Conservation (phyloP, 2,797 vertebrate species). For the Pseudochromis fuscus region DNA sequence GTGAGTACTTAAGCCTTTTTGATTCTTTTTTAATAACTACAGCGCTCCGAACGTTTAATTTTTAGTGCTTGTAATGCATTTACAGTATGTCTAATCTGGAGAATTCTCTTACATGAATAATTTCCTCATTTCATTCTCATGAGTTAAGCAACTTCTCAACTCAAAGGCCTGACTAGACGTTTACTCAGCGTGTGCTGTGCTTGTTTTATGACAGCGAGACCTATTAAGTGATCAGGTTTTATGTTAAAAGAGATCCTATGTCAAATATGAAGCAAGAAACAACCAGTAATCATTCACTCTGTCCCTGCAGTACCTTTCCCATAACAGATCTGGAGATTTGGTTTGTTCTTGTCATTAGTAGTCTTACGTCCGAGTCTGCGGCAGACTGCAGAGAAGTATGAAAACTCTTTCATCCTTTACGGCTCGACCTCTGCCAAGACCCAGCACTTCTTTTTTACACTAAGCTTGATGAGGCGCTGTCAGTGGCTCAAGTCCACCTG, state of each 20-base stretch:
- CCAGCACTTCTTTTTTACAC: conserved; percentile 35
- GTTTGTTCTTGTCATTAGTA: conserved; percentile 65
- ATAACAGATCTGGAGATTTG: conserved; percentile 38
- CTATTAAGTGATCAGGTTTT: conserved; percentile 62
- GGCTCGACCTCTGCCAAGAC: conserved; percentile 49
- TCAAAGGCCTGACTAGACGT: conserved; percentile 13
- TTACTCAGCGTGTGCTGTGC: conserved; percentile 26
- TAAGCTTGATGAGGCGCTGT: conserved; percentile 50
- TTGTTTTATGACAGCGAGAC: conserved; percentile 40
- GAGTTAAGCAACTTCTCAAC: conserved; percentile 43
- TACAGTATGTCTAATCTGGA: conserved; percentile 35
- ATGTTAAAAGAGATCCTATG: conserved; percentile 54
- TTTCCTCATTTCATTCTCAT: conserved; percentile 31
- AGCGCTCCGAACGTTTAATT: conserved; percentile 27
- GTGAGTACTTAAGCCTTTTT: conserved; percentile 21
- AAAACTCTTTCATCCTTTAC: conserved; percentile 60
- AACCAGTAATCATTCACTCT: conserved; percentile 50
- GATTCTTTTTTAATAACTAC: conserved; percentile 31
- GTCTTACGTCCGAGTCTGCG: conserved; percentile 40
- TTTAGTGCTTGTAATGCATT: conserved; percentile 43
- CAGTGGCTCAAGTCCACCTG: conserved; percentile 42
- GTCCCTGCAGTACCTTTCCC: conserved; percentile 28
- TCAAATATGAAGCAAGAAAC: conserved; percentile 52
- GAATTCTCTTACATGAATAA: conserved; percentile 38
- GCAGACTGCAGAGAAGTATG: conserved; percentile 33